Base-by-base conservation (phyloP, 2,888 invertebrate species). In the Folsomia manolachei region DNA sequence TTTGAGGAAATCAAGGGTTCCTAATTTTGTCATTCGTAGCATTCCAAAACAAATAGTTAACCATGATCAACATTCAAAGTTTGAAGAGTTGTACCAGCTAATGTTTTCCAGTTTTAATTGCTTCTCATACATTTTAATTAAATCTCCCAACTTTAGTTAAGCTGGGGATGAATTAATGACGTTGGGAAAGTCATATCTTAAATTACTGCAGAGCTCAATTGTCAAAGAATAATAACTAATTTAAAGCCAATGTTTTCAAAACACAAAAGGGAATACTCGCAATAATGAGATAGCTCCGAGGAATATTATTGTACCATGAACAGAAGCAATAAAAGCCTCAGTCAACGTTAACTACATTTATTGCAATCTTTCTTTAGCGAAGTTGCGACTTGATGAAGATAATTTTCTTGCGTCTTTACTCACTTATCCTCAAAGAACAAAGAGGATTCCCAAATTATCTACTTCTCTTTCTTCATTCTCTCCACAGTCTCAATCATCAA, bases 211-310 rank as follows among this genome's bases (percentile, higher is more conserved):
- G 18, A 51, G 51, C 18, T 18, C 51, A 51, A 51, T 51, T 51
- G 51, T 51, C 21, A 60, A 60, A 7, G n/a, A 27, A 25, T n/a
- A 72, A 73, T 75, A 75, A 75, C 71, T 75, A 75, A 75, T 73
- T 73, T 73, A 73, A 65, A 73, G 70, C 69, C 73, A 75, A 68
- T 75, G 75, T 71, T 69, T 75, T 75, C 69, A 62, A 60, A 65
- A n/a, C n/a, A n/a, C 60, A 75, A 73, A 73, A 18, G 64, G 64
- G 27, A 64, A 1, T 9, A 2, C 19, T 27, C n/a, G 19, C n/a
- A n/a, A 64, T 39, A 64, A 64, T 27, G 64, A 27, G 27, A 64
- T 64, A 19, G 27, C 64, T 64, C n/a, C 27, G 26, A 64, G 64
- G 64, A 27, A 64, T 27, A 27, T 66, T 23, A 39, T 66, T 51